phyloP scores from a whole-genome alignment of 2,888 invertebrate genomes.

The Stramonita haemastoma region DNA sequence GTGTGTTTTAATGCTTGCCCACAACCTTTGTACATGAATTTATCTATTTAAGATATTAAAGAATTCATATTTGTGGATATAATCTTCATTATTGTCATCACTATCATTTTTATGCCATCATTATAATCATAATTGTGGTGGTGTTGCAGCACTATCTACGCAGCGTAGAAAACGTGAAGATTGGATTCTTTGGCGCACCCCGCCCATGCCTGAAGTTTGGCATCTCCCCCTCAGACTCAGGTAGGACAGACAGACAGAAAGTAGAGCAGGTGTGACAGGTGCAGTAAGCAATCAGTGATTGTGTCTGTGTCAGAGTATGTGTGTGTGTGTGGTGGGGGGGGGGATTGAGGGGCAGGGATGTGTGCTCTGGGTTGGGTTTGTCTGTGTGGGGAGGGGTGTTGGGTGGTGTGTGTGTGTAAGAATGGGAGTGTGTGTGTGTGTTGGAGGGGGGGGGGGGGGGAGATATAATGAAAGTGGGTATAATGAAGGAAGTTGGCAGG shows the following conservation, averaged over 20 bases:
- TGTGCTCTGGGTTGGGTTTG: too few species aligned
- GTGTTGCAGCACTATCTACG: conserved; percentile 75
- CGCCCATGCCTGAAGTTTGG: conserved; percentile 74
- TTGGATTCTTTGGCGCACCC: conserved; percentile 5
- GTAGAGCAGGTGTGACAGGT: background rate
- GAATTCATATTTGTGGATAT: too few species aligned
- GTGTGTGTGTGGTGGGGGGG: background rate
- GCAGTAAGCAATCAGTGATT: background rate
- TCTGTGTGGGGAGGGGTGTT: too few species aligned
- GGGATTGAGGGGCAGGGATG: too few species aligned
- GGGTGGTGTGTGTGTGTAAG: too few species aligned
- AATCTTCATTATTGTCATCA: too few species aligned
- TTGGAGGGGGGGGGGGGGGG: background rate
- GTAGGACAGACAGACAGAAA: conserved; percentile 49
- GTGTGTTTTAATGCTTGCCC: too few species aligned
- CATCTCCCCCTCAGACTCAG: conserved; percentile 70
- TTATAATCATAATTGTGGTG: background rate
- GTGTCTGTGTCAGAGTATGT: background rate
- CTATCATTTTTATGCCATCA: background rate
- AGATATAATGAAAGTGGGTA: too few species aligned
- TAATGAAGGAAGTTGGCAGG: too few species aligned
- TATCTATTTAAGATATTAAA: too few species aligned
- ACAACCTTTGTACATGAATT: too few species aligned
- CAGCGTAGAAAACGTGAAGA: conserved; percentile 59
- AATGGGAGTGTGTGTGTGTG: background rate